phyloP scores from a whole-genome alignment of 2,113 vertebrate genomes.

The Porphyrio hochstetteri region DNA sequence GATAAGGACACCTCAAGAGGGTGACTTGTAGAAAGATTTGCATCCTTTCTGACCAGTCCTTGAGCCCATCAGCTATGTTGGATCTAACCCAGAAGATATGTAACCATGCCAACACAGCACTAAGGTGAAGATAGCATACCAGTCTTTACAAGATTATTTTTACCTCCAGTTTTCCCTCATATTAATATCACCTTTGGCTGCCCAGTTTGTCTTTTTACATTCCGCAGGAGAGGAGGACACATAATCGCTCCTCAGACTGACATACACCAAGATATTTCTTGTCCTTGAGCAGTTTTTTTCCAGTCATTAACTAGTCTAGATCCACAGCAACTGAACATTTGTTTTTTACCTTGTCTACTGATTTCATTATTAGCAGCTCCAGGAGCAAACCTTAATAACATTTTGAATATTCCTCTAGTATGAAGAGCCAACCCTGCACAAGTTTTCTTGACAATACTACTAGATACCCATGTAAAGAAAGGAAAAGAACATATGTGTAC shows the following conservation, averaged over 20 bases:
- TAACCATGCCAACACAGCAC: not conserved
- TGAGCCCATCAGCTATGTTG: not conserved
- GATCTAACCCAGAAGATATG: not conserved
- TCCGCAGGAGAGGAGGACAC: not conserved
- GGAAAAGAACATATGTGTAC: not conserved
- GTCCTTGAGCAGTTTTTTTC: not conserved
- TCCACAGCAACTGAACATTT: not conserved
- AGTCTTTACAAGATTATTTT: not conserved
- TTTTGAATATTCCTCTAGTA: not conserved
- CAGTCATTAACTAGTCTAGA: not conserved
- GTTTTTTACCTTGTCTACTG: fast-evolving
- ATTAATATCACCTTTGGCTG: not conserved
- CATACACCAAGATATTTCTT: not conserved
- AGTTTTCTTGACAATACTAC: not conserved
- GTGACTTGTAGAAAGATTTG: not conserved
- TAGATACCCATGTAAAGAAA: not conserved
- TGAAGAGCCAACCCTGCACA: not conserved
- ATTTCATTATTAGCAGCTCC: not conserved
- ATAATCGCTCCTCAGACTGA: not conserved
- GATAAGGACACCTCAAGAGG: not conserved
- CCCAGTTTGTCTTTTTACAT: not conserved
- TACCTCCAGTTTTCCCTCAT: not conserved
- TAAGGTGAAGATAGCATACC: not conserved
- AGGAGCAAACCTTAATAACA: not conserved
- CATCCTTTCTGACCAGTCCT: not conserved